Base-by-base conservation (phyloP, 2,888 invertebrate species). In the Scaptodrosophila latifasciaeformis region DNA sequence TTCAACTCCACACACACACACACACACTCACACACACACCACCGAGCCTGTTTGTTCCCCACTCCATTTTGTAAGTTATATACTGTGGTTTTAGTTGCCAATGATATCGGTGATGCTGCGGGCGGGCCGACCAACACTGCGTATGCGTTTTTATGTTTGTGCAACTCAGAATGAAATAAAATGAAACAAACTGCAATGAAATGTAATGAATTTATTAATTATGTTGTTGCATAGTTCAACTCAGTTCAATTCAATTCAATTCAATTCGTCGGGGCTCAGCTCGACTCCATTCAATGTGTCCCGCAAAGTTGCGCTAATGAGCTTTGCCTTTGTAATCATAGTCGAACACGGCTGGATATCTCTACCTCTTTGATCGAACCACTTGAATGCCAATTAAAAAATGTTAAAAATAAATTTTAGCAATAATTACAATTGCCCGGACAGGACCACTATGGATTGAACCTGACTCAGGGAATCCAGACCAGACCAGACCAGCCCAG, bases 321-420 rank as follows among this genome's bases (percentile, higher is more conserved):
- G 47, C 34, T 34, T 34, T 34, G n/a, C 13, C n/a, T n/a, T n/a
- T n/a, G n/a, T n/a, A n/a, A n/a, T n/a, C n/a, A n/a, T n/a, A n/a
- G n/a, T n/a, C n/a, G n/a, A n/a, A 15, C 34, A 34, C 72, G 64
- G 70, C 72, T 56, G 72, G 72, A 66, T 66, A 60, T 64, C 37
- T 31, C 37, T 37, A 52, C 54, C 56, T n/a, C n/a, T 68, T 68
- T 66, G 70, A 62, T 70, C 70, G 68, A 67, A 68, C 64, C 75
- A 74, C 74, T 75, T 77, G 74, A 77, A 70, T 64, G 77, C 77
- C 75, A 75, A 75, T 75, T 75, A 75, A 75, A 77, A 75, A 54
- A 66, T n/a, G 71, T n/a, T 75, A 71, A 77, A 75, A 75, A 75
- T 75, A 74, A 77, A 62, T 72, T 77, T 66, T n/a, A n/a, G n/a